Percentiles rank a stretch among this genome's conserved stretches.
Conservation (phyloP, 2,888 invertebrate genomes). For the Pycnomerus fuliginosus region DNA sequence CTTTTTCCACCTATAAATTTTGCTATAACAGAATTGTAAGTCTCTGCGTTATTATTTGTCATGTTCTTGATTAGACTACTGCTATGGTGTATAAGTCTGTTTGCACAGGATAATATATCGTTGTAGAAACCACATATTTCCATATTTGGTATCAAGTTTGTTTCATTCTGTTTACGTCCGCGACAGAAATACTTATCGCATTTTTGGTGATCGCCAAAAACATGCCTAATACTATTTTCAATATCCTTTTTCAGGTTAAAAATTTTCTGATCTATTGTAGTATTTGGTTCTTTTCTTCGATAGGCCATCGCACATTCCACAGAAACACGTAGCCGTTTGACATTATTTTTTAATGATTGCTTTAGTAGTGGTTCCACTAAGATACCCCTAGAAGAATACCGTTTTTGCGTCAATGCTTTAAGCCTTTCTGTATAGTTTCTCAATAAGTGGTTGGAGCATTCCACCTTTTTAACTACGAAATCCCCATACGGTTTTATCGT, state of each 20-base stretch:
- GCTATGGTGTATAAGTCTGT: conserved; percentile 12
- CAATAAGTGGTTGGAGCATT: conserved; percentile 37
- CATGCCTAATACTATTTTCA: conserved; percentile 29
- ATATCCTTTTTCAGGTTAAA: conserved; percentile 18
- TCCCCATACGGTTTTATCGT: conserved; percentile 31
- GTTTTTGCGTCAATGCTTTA: conserved; percentile 4
- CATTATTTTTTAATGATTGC: conserved; percentile 5
- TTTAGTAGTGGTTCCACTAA: neutral
- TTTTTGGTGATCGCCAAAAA: conserved; percentile 25
- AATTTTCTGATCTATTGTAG: conserved; percentile 1
- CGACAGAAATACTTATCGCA: conserved; percentile 8
- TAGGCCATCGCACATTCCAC: conserved; percentile 6
- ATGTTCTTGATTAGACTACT: conserved; percentile 31
- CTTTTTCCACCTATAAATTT: conserved; percentile 41
- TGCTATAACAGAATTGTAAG: conserved; percentile 35
- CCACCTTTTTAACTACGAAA: conserved; percentile 33
- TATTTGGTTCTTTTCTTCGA: conserved; percentile 2
- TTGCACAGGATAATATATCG: conserved; percentile 2
- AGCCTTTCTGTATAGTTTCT: conserved; percentile 1
- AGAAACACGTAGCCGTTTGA: conserved; percentile 1
- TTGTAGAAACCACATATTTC: conserved; percentile 7
- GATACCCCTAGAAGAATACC: neutral
- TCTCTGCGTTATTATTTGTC: conserved; percentile 37
- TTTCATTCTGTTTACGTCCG: conserved; percentile 4
- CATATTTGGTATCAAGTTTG: conserved; percentile 1